Evolutionary conservation across 2,113 vertebrate genomes (phyloP).

Genomic region (Fukomys damarensis): DNA sequence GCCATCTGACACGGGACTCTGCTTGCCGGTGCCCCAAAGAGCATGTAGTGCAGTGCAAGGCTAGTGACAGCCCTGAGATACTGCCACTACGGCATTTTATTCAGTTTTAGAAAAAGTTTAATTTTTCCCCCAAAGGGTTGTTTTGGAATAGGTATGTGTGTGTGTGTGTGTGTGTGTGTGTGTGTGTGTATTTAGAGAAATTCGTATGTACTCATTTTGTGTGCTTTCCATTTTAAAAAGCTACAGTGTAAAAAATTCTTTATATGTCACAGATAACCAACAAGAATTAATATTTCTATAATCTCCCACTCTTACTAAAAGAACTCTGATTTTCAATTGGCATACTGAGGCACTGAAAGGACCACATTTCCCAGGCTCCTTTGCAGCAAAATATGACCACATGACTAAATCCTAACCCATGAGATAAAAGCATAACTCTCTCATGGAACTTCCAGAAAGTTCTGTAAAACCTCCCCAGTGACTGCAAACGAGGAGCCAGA

Average conservation of each 20-base stretch:
- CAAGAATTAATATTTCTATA: neutral
- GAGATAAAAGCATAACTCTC: neutral
- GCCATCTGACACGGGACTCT: neutral
- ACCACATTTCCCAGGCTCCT: neutral
- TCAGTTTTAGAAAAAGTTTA: neutral
- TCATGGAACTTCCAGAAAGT: neutral
- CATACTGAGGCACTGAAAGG: neutral
- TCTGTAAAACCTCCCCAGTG: neutral
- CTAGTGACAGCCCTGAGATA: neutral
- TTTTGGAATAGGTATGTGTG: neutral
- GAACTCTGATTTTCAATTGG: neutral
- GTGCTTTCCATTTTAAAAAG: neutral
- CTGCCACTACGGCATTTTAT: neutral
- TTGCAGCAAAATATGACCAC: neutral
- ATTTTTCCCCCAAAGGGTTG: neutral
- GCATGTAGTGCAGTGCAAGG: rapidly evolving
- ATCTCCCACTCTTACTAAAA: neutral
- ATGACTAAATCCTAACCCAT: neutral
- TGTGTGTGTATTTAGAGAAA: neutral
- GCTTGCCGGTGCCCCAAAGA: neutral
- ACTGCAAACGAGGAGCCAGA: neutral
- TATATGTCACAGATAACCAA: neutral
- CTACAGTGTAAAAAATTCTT: neutral
- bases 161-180: neutral
- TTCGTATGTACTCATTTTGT: neutral